Evolutionary conservation across 64 coral and sea anemone species (phyloP), one percentile per base, ranked within the genome.

Genomic region (Actinia equina): DNA sequence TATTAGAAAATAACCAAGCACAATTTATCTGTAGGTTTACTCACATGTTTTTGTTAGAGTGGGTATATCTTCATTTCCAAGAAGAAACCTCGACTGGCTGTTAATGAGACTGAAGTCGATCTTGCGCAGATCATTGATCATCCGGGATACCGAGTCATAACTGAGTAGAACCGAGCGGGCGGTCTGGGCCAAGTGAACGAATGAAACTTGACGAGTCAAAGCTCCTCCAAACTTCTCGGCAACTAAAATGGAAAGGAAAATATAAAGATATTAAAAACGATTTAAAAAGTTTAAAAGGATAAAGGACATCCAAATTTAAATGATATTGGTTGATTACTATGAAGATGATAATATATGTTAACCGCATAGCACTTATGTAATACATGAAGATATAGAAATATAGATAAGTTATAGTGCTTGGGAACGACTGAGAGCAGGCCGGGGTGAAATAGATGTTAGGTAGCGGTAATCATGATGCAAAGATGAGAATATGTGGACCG

Each of bases 101-200:
- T 93, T 79, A 51, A 99, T 95, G 44, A 79, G 79, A 27, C 20
- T 86, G 70, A 94, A 91, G 51, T 99, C 97, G 81, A 99, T 94
- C 44, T 83, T 92, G 17, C 76, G 89, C 17, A 99, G 82, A 52
- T 95, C 97, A 83, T 69, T 86, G 54, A 92, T 84, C 89, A 99
- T 99, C 86, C 91, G 86, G 15, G 97, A 99, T 12, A 99, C 92
- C 17, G 94, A 91, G 18, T 99, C 97, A 64, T 99, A 99, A 51
- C 97, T 99, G 2, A 99, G 91, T 76, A 99, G 80, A 53, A 95
- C 89, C 5, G 93, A 94, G 43, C 97, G 97, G n/a, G 97, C 93
- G 22, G 93, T 94, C 93, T 99, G 97, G 17, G 97, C 97, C 61
- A 99, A 78, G 77, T 99, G 90, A 20, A 99, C 93, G 70, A 99